phyloP scores from a whole-genome alignment of 2,888 invertebrate species.

The Netelia inedita region DNA sequence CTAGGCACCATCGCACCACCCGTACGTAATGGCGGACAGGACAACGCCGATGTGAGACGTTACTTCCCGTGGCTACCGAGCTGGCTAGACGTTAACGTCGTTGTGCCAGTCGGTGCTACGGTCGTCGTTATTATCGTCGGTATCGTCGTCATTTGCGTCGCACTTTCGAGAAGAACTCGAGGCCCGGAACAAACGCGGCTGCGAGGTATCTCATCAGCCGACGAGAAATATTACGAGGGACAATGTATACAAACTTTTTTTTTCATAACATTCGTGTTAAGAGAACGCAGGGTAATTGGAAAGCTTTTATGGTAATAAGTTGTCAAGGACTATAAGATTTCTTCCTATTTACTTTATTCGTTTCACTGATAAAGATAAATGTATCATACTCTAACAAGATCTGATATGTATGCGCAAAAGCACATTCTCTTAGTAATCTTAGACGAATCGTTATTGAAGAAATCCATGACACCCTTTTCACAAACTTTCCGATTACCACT shows the following conservation, averaged over 20 bases:
- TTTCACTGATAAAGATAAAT: too few relatives aligned
- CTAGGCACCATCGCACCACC: conserved; percentile 94
- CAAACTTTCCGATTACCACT: conserved; percentile 28
- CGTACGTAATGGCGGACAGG: conserved; percentile 86
- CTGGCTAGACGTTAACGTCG: conserved; percentile 95
- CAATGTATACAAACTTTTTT: conserved; percentile 83
- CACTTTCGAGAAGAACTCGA: conserved; percentile 91
- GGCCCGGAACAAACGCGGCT: conserved; percentile 90
- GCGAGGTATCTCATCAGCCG: conserved; percentile 88
- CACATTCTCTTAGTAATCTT: too few relatives aligned
- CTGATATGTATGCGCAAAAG: too few relatives aligned
- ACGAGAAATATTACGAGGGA: conserved; percentile 85
- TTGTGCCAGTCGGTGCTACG: conserved; percentile 96
- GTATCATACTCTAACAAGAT: too few relatives aligned
- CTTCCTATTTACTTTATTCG: not conserved
- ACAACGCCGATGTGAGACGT: conserved; percentile 85
- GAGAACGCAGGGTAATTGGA: conserved; percentile 23
- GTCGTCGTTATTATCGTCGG: conserved; percentile 96
- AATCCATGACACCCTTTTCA: not conserved
- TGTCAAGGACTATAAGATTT: not conserved
- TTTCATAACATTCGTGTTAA: conserved; percentile 66
- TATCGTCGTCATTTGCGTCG: conserved; percentile 95
- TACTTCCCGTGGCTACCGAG: conserved; percentile 92
- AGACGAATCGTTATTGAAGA: too few relatives aligned
- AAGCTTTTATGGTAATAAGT: not conserved